These are phyloP conservation scores for Hypsibius dujardini DNA, from an alignment of 1,140 invertebrate genomes.

Conservation along the genomic window DNA sequence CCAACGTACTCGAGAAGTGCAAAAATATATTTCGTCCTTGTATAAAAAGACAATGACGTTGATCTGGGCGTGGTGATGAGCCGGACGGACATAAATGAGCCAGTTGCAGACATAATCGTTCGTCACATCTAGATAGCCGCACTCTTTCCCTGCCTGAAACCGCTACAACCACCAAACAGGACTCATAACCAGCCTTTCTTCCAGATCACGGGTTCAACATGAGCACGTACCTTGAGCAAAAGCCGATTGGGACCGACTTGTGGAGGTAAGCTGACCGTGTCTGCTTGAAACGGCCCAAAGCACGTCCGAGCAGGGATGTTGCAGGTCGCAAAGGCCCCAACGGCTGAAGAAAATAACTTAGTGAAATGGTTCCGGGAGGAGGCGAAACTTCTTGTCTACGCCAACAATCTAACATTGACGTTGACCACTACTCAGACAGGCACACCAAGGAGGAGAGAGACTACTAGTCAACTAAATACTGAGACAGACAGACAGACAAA, in stretches of 20 bases:
- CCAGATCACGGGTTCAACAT: not conserved
- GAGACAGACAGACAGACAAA: not conserved
- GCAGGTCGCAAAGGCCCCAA: not conserved
- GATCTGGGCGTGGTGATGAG: not conserved
- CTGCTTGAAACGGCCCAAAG: not conserved
- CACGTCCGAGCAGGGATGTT: not conserved
- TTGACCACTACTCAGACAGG: too few species aligned
- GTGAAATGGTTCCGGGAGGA: not conserved
- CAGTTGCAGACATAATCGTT: not conserved
- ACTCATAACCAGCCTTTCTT: not conserved
- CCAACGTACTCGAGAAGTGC: not conserved
- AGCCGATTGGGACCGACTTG: not conserved
- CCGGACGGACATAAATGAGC: conserved; percentile 17
- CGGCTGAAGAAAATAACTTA: not conserved
- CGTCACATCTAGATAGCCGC: not conserved
- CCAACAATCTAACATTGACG: too few species aligned
- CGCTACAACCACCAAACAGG: not conserved
- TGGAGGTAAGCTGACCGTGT: not conserved
- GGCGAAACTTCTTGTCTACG: too few species aligned
- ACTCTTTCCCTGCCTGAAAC: not conserved
- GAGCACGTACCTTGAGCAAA: conserved; percentile 13
- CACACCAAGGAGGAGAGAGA: not conserved
- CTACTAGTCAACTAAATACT: not conserved
- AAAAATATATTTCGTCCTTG: not conserved
- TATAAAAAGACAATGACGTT: not conserved